A percentile compares a stretch with the other conserved stretches of the same genome.
phyloP scores from a whole-genome alignment of 2,797 vertebrate species.

The Knipowitschia caucasica region DNA sequence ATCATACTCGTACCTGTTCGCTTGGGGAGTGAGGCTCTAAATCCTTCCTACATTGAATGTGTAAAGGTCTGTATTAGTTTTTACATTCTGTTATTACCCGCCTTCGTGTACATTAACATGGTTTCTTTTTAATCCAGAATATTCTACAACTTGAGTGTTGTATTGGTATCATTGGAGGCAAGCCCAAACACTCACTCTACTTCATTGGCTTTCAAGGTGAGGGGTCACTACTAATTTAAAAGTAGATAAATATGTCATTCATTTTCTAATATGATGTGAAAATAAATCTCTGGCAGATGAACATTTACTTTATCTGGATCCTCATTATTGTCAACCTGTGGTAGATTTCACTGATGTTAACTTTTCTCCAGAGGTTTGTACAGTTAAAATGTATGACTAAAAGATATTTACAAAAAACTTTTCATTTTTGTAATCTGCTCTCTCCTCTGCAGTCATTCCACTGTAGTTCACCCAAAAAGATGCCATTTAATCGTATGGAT shows the following conservation, averaged over 20 bases:
- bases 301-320: slow-evolving; percentile 90
- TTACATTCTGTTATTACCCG: background rate
- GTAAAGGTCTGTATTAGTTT: slow-evolving; percentile 78
- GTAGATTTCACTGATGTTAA: slow-evolving; percentile 79
- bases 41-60: slow-evolving; percentile 86
- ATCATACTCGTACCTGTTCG: slow-evolving; percentile 89
- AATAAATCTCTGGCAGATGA: slow-evolving; percentile 75
- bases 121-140: slow-evolving; percentile 69
- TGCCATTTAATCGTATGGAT: slow-evolving; percentile 89
- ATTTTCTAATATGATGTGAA: background rate
- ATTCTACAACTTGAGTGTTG: slow-evolving; percentile 85
- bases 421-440: slow-evolving; percentile 1
- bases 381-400: background rate
- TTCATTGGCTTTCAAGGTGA: slow-evolving; percentile 92
- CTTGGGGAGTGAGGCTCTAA: slow-evolving; percentile 87
- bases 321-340: slow-evolving; percentile 88
- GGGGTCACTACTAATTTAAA: background rate
- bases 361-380: slow-evolving; percentile 84
- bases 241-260: background rate
- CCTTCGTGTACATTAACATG: background rate
- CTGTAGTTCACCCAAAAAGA: slow-evolving; percentile 87
- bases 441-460: slow-evolving; percentile 81
- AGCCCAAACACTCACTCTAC: slow-evolving; percentile 89
- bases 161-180: slow-evolving; percentile 91
- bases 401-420: background rate